phyloP scores from a whole-genome alignment of 1,140 invertebrate species.

The Neoseiulus cucumeris region DNA sequence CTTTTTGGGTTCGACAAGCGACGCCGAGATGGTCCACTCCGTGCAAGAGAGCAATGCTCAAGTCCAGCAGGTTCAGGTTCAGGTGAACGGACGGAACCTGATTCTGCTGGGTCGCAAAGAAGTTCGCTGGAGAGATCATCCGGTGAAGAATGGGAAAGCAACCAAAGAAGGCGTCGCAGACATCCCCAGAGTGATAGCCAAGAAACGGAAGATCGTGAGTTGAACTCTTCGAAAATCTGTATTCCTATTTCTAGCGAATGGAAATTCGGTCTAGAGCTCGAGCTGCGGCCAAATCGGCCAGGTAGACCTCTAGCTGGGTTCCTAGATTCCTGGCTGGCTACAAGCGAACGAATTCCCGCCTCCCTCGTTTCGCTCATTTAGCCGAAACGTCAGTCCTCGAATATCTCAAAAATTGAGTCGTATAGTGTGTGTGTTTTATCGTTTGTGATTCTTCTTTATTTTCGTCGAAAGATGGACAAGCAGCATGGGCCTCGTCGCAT shows the following conservation, averaged over 20 bases:
- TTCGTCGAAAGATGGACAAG: too few species aligned
- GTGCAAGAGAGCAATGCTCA: too few species aligned
- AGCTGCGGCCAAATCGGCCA: too few species aligned
- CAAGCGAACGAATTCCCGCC: background rate
- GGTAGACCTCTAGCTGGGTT: background rate
- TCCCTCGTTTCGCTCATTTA: too few species aligned
- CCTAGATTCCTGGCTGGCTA: background rate
- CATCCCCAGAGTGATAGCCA: background rate
- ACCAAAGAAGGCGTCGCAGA: background rate
- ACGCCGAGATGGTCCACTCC: too few species aligned
- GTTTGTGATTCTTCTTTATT: too few species aligned
- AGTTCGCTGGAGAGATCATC: conserved; percentile 4
- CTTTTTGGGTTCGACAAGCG: too few species aligned
- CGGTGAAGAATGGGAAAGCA: background rate
- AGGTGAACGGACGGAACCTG: conserved; percentile 2
- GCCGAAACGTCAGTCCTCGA: background rate
- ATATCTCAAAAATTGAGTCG: background rate
- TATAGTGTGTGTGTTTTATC: background rate
- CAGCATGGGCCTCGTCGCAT: too few species aligned
- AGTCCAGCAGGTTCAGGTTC: background rate
- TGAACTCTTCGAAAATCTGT: too few species aligned
- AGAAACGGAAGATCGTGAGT: background rate
- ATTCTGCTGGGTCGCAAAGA: background rate
- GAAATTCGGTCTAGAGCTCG: too few species aligned
- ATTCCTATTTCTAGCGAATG: too few species aligned